These are phyloP conservation scores for Theretra japonica DNA, from an alignment of 2,888 invertebrate species.

Conservation along the genomic window DNA sequence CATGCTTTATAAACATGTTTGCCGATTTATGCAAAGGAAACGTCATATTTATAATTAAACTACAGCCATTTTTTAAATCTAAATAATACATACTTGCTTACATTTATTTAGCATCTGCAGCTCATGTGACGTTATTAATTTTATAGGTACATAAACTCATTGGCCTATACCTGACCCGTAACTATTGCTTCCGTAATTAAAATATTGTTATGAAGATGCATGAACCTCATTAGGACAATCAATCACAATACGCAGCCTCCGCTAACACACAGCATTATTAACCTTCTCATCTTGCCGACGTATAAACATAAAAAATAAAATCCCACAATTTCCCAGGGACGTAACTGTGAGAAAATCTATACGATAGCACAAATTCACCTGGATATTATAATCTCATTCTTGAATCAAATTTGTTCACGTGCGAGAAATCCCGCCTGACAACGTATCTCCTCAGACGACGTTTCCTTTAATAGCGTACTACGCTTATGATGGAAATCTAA, in stretches of 20 bases:
- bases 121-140: background rate
- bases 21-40: background rate
- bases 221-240: slow-evolving; percentile 16
- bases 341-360: slow-evolving; percentile 36
- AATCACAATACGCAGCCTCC: slow-evolving; percentile 29
- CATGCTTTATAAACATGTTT: slow-evolving; percentile 40
- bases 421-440: slow-evolving; percentile 71
- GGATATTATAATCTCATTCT: slow-evolving; percentile 71
- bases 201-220: slow-evolving; percentile 1
- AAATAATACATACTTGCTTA: too few relatives aligned
- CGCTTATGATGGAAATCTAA: slow-evolving; percentile 34
- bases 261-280: background rate
- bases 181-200: background rate
- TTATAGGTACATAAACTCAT: background rate
- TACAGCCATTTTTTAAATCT: background rate
- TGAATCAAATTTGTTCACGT: slow-evolving; percentile 76
- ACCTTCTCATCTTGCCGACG: slow-evolving; percentile 15
- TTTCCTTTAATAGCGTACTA: slow-evolving; percentile 44
- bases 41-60: slow-evolving; percentile 26
- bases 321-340: slow-evolving; percentile 35
- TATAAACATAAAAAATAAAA: slow-evolving; percentile 7
- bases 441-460: slow-evolving; percentile 58
- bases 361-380: slow-evolving; percentile 59
- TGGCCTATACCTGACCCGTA: background rate
- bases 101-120: background rate